Evolutionary conservation across 2,797 vertebrate species (phyloP).

Genomic region (Crocodylus rhombifer): DNA sequence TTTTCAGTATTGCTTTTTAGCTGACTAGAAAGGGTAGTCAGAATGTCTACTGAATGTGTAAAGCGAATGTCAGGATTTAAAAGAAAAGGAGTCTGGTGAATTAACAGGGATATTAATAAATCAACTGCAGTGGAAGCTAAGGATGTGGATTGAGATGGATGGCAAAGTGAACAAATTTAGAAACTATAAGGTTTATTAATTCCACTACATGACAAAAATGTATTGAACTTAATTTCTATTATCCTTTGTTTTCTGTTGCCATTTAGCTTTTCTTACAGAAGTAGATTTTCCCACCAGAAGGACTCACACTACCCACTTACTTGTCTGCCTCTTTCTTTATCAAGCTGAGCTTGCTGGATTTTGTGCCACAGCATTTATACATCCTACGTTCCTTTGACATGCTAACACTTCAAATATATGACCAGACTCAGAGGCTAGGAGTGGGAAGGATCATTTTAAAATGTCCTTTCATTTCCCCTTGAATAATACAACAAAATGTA

Average conservation of each 20-base stretch:
- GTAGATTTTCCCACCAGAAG: neutral
- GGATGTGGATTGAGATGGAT: neutral
- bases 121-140: neutral
- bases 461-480: too few relatives aligned
- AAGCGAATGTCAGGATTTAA: neutral
- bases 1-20: neutral
- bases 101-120: neutral
- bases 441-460: neutral
- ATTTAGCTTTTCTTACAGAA: neutral
- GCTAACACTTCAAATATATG: neutral
- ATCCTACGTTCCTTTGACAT: neutral
- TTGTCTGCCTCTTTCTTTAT: neutral
- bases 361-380: neutral
- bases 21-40: too few relatives aligned
- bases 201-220: neutral
- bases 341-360: neutral
- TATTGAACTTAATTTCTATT: neutral
- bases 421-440: neutral
- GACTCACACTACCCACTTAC: fast-evolving
- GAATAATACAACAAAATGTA: neutral
- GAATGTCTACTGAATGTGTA: too few relatives aligned
- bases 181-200: neutral
- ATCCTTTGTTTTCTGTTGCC: neutral
- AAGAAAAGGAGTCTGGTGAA: neutral
- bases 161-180: neutral